Evolutionary conservation across 1,140 invertebrate species (phyloP).

Genomic region (Eufriesea mexicana): DNA sequence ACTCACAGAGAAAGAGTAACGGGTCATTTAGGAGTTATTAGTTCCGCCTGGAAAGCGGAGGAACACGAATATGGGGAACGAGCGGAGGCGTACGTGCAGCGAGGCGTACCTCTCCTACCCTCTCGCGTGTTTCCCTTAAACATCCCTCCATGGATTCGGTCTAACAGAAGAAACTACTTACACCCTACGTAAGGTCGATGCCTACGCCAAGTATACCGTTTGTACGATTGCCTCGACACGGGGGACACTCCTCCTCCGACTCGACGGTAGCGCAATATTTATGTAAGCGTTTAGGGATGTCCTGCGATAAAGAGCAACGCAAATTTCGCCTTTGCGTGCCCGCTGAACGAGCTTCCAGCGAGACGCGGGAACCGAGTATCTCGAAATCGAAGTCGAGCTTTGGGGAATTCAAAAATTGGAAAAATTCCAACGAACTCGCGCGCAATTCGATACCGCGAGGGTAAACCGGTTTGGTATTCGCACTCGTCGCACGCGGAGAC

Average conservation of each 20-base stretch:
- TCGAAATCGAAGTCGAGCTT: too few species aligned
- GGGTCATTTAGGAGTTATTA: constrained; percentile 73
- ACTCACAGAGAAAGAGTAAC: constrained; percentile 47
- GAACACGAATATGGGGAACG: constrained; percentile 56
- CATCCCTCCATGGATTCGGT: constrained; percentile 15
- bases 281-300: constrained; percentile 9
- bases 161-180: constrained; percentile 37
- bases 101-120: constrained; percentile 57
- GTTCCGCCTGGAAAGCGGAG: constrained; percentile 64
- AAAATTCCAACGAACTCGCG: too few species aligned
- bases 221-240: constrained; percentile 45
- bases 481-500: not conserved
- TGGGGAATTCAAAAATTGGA: too few species aligned
- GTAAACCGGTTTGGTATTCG: not conserved
- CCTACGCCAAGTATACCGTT: constrained; percentile 33
- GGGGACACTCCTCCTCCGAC: not conserved
- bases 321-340: too few species aligned
- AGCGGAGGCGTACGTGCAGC: constrained; percentile 52
- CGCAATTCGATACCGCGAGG: not conserved
- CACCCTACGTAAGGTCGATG: constrained; percentile 27
- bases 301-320: not conserved
- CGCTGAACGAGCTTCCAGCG: too few species aligned
- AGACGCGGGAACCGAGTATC: too few species aligned
- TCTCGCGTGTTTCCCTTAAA: constrained; percentile 58
- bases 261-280: constrained; percentile 23